Percentiles rank a stretch among this genome's conserved stretches.
phyloP scores from a whole-genome alignment of 2,888 invertebrate genomes.

The Tetragonisca angustula region DNA sequence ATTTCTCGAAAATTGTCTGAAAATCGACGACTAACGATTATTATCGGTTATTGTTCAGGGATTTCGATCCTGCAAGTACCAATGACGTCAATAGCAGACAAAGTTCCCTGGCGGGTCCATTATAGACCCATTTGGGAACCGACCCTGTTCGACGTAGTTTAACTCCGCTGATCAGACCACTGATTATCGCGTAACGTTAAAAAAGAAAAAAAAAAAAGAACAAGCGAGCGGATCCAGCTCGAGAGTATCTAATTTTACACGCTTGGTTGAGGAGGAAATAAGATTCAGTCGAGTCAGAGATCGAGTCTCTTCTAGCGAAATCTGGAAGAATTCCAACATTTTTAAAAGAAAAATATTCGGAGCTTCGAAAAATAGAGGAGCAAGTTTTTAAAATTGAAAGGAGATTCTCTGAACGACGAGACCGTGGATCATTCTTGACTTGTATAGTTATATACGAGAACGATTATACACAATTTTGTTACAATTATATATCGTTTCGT shows the following conservation, averaged over 20 bases:
- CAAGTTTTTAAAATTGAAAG: no score
- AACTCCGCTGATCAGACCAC: background rate
- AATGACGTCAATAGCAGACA: conserved; percentile 5
- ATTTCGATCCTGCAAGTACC: conserved; percentile 8
- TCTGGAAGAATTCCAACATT: conserved; percentile 2
- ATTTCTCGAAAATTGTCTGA: no score
- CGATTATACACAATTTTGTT: no score
- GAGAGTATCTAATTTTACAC: background rate
- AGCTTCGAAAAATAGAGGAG: no score
- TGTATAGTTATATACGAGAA: no score
- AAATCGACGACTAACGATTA: background rate
- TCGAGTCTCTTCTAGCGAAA: background rate
- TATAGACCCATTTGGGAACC: conserved; percentile 11
- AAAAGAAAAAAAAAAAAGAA: background rate
- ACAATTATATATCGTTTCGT: no score
- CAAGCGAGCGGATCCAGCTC: background rate
- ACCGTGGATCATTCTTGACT: no score
- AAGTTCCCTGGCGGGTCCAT: conserved; percentile 15
- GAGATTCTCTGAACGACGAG: no score
- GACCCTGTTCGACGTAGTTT: background rate
- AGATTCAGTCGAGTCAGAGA: background rate
- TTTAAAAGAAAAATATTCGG: background rate
- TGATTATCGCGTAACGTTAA: background rate
- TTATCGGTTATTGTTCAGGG: background rate
- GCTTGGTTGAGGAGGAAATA: background rate